phyloP scores from a whole-genome alignment of 2,797 vertebrate species.

The Strix occidentalis region DNA sequence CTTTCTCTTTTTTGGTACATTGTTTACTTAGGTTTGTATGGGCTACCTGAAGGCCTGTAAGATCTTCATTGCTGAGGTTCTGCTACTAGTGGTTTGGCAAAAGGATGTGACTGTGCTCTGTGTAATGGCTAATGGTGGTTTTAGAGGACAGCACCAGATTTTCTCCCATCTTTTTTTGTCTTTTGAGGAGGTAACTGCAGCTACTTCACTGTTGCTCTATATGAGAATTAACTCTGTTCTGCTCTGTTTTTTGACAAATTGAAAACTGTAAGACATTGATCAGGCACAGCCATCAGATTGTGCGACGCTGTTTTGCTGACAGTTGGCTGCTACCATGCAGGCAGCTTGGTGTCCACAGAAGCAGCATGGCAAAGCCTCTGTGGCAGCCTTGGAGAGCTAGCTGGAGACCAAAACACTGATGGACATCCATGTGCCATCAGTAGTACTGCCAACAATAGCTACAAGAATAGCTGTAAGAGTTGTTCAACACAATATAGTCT shows the following conservation, averaged over 20 bases:
- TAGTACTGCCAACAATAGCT: not conserved
- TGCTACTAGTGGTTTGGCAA: not conserved
- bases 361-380: not conserved
- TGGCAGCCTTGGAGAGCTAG: not conserved
- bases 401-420: not conserved
- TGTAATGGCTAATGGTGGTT: not conserved
- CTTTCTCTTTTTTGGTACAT: not conserved
- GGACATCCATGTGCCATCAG: not conserved
- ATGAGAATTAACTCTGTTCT: not conserved
- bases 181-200: not conserved
- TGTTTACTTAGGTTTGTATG: not conserved
- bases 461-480: rapidly evolving
- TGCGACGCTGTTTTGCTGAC: not conserved
- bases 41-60: not conserved
- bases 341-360: not conserved
- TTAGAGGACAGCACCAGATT: not conserved
- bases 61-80: not conserved
- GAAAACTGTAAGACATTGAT: not conserved
- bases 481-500: not conserved
- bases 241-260: not conserved
- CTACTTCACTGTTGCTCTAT: not conserved
- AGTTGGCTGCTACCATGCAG: rapidly evolving
- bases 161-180: not conserved
- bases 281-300: not conserved
- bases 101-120: not conserved